These are phyloP conservation scores for roundworm (Caenorhabditis elegans) DNA, from an alignment of 1,140 invertebrate genomes.

Conservation along the genomic window WBcel235 BX284604.4:11944001-11944500, in stretches of 20 bases:
- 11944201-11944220: not conserved
- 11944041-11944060: too few species aligned
- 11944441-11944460: not conserved
- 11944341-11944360: conserved; percentile 13
- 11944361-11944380: not conserved
- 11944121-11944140: too few species aligned
- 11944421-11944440: conserved; percentile 3
- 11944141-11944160: too few species aligned
- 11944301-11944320: conserved; percentile 20
- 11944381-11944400: not conserved
- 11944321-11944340: conserved; percentile 11
- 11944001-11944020: too few species aligned
- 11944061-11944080: too few species aligned
- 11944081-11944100: too few species aligned
- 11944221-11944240: too few species aligned
- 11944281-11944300: not conserved
- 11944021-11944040: too few species aligned
- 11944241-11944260: too few species aligned
- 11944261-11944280: not conserved
- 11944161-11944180: too few species aligned
- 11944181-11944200: too few species aligned
- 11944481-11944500: not conserved
- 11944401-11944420: not conserved
- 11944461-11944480: not conserved
- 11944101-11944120: too few species aligned